Percentiles rank a stretch among this genome's conserved stretches.
phyloP scores from a whole-genome alignment of 2,797 vertebrate species.

The Leptodactylus fallax region DNA sequence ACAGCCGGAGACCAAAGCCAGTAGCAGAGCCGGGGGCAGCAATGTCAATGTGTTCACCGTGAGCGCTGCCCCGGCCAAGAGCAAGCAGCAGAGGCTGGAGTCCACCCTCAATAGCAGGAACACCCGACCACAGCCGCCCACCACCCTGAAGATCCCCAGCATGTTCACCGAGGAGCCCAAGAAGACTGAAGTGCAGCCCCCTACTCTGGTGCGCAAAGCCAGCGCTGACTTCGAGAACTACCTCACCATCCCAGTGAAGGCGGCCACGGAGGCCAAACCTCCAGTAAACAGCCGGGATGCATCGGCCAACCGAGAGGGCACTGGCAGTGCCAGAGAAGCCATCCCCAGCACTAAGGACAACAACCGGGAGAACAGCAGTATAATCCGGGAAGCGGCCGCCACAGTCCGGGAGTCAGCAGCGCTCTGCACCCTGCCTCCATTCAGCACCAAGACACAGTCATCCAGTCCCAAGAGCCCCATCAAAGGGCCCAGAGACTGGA shows the following conservation, averaged over 20 bases:
- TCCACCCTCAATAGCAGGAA: constrained; percentile 68
- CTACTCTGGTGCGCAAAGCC: constrained; percentile 46
- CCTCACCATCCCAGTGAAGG: constrained; percentile 85
- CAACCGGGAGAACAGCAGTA: constrained; percentile 49
- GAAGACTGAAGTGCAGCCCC: background rate
- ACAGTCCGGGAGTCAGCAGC: constrained; percentile 61
- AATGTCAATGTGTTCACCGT: constrained; percentile 75
- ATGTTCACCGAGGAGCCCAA: constrained; percentile 38
- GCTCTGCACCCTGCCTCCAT: constrained; percentile 70
- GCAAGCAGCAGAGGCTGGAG: constrained; percentile 65
- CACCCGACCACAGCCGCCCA: constrained; percentile 64
- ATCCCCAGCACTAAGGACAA: background rate
- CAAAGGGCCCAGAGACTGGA: constrained; percentile 71
- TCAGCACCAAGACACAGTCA: constrained; percentile 67
- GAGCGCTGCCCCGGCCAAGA: constrained; percentile 58
- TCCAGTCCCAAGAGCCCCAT: constrained; percentile 68
- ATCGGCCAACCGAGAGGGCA: constrained; percentile 44
- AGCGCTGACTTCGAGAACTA: constrained; percentile 86
- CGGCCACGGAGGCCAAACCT: constrained; percentile 1
- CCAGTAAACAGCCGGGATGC: constrained; percentile 48
- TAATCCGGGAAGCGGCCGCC: constrained; percentile 52
- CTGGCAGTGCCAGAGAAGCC: background rate
- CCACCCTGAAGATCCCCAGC: constrained; percentile 48
- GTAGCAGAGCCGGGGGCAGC: constrained; percentile 60
- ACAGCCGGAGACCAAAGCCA: constrained; percentile 66